Base-by-base conservation (phyloP, 2,888 invertebrate species). In the Leptopilina syphax region DNA sequence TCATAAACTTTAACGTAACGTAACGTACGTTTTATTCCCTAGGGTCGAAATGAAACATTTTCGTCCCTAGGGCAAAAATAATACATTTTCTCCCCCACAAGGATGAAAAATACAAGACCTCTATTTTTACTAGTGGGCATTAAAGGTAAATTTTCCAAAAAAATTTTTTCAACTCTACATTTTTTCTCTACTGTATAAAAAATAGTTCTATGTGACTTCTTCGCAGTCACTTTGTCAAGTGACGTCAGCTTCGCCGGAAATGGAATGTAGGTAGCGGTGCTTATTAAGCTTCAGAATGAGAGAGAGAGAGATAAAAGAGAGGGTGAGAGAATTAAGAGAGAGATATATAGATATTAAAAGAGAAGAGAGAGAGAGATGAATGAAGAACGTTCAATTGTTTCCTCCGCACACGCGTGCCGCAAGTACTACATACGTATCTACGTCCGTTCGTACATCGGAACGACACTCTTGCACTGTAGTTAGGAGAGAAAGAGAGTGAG, bases 261-360 rank as follows among this genome's bases (percentile, higher is more conserved):
- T 91, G 91, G 90, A 91, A 91, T 91, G 91, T 90, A 91, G 91
- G 91, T 91, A 90, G 90, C 89, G 87, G 87, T 89, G 91, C 90
- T 90, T 91, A 90, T 91, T 91, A 91, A 90, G 91, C 90, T 89
- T 87, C 84, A 82, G 84, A 66, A 84, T 79, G 70, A 70, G 54
- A 70, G 47, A 50, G 13, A 34, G 3, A 50, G 70, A 70, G 70
- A 80, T 27, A 3, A 27, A 27, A 34, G 27, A 50, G 54, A 27
- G 7, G 47, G 70, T 67, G 73, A 80, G 83, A 79, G 79, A 18
- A 9, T 34, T 81, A 44, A 80, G 84, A 82, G 79, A 80, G 50
- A 82, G 80, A 78, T 77, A 82, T 81, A 76, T 76, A 81, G 82
- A 78, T 77, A 78, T 73, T 81, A 80, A 85, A 76, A 81, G 82